A percentile compares a stretch with the other conserved stretches of the same genome.
Conservation (phyloP, 1,140 invertebrate genomes). For the Drosophila nikananu region DNA sequence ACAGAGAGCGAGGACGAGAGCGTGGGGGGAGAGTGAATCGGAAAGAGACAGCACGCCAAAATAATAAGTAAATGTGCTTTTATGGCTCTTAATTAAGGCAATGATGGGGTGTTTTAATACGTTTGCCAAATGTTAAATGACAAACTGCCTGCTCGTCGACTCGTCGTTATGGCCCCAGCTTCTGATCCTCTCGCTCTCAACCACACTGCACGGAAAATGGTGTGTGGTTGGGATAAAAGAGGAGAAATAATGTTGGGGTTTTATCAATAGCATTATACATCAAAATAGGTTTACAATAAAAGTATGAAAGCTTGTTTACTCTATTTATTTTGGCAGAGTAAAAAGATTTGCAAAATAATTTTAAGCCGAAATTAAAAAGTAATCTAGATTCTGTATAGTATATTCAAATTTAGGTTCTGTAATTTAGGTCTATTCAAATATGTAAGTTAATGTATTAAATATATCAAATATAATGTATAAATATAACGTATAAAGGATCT, state of each 20-base stretch:
- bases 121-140: conserved; percentile 85
- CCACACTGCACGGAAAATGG: neutral
- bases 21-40: neutral
- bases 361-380: no score
- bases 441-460: no score
- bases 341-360: no score
- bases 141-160: conserved; percentile 57
- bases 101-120: conserved; percentile 85
- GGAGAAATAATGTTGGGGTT: neutral
- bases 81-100: conserved; percentile 85
- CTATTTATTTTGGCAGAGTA: neutral
- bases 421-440: no score
- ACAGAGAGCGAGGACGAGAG: neutral
- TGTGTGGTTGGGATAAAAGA: neutral
- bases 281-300: neutral
- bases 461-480: no score
- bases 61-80: conserved; percentile 85
- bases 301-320: neutral
- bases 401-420: no score
- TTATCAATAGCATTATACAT: no score
- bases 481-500: no score
- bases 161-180: conserved; percentile 42
- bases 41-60: conserved; percentile 32
- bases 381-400: no score
- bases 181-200: conserved; percentile 1